Percentiles rank a stretch among this genome's conserved stretches.
These are phyloP conservation scores for Aelia acuminata DNA, from an alignment of 2,888 invertebrate genomes.

Conservation along the genomic window DNA sequence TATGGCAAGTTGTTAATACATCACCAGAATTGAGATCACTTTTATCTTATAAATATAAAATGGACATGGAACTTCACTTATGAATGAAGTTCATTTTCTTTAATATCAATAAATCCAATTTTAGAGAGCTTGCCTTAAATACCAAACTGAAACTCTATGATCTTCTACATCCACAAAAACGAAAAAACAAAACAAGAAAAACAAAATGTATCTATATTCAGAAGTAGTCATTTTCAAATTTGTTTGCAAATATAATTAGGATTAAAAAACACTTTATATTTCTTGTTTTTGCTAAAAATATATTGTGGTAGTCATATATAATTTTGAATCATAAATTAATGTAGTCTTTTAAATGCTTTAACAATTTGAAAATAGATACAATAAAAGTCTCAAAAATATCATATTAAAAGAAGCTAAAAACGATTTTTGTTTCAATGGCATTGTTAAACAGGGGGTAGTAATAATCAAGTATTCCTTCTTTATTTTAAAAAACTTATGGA, in stretches of 20 bases:
- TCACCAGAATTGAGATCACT: conserved; percentile 65
- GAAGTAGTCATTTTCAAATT: neutral
- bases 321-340: conserved; percentile 45
- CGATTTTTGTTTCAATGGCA: conserved; percentile 21
- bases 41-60: conserved; percentile 64
- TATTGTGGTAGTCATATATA: conserved; percentile 44
- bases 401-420: conserved; percentile 35
- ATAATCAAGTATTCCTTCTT: neutral
- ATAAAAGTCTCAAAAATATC: conserved; percentile 22
- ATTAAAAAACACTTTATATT: neutral
- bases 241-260: neutral
- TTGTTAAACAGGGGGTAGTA: neutral
- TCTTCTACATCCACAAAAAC: neutral
- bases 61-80: conserved; percentile 48
- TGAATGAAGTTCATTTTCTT: conserved; percentile 49
- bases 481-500: neutral
- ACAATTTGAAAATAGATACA: conserved; percentile 44
- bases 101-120: conserved; percentile 21
- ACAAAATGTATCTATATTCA: neutral
- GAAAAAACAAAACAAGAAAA: neutral
- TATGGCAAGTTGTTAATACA: conserved; percentile 65
- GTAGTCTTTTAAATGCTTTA: conserved; percentile 44
- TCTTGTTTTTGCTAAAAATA: conserved; percentile 42
- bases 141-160: conserved; percentile 18
- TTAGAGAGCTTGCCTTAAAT: conserved; percentile 50